Base-by-base conservation (phyloP, 2,888 invertebrate species). In the Epinotia bilunana region DNA sequence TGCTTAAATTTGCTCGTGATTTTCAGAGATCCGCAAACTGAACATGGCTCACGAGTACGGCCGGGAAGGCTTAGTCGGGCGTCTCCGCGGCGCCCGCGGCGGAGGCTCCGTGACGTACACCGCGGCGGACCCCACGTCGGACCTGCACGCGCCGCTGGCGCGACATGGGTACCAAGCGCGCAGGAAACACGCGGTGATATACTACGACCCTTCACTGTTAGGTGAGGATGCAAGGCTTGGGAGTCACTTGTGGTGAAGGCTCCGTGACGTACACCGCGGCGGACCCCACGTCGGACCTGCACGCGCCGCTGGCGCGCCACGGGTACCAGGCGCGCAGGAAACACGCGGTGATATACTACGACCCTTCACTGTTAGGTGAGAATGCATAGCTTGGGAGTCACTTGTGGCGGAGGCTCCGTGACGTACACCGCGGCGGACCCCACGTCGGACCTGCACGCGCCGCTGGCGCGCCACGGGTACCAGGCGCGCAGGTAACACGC, bases 101-200 rank as follows among this genome's bases (percentile, higher is more conserved):
- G 82, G 81, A 1, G 89, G 86, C 9, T 69, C 81, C 0, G 78
- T 82, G 67, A 82, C 80, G 2, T 2, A n/a, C 0, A 87, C 86
- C 0, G 92, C 95, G 18, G 88, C 88, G 0, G 95, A 96, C 79
- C 95, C 95, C 55, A 90, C 95, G 39, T 96, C 96, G 0, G 95
- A 96, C 78, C 84, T 96, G 39, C 95, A 95, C 85, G 96, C 95
- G 0, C 96, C 96, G 0, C 87, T 95, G 46, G 94, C 95, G 68
- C 86, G 96, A 49, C 94, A 95, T 82, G 96, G 96, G 0, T 95
- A 95, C 80, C 95, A 96, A 93, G 95, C 96, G 1, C 94, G 95
- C 77, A 93, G 95, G 63, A 90, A 95, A 78, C 96, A 96, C 79
- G 95, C 94, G 76, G 86, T 90, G 57, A 94, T 95, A 11, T 76